Base-by-base conservation (phyloP, 2,888 invertebrate species). In the Athalia rosae region DNA sequence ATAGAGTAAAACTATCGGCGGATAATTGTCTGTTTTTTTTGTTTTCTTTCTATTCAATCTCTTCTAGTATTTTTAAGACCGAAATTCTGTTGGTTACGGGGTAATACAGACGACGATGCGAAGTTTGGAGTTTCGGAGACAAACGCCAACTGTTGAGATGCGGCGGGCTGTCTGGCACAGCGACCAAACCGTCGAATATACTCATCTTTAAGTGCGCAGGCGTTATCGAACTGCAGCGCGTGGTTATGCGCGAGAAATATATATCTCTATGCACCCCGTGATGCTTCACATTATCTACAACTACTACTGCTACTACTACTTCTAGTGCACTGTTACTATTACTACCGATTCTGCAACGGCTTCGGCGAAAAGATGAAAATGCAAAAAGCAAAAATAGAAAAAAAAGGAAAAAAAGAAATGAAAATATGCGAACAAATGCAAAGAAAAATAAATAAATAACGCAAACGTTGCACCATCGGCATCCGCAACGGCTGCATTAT, bases 101-200 rank as follows among this genome's bases (percentile, higher is more conserved):
- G 61, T 58, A 7, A 47, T 15, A 47, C 45, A 58, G 71, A 56
- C 58, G 71, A 56, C 58, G 62, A 28, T 69, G 59, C 73, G 67
- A 58, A 56, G 79, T 56, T 73, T 50, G 59, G 67, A 84, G 82
- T 84, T 84, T 85, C 85, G 84, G 83, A 84, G 86, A 84, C 86
- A 83, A 87, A 81, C 85, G 87, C 85, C 83, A 83, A 87, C 88
- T 87, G 84, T 81, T 79, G 81, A 80, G 85, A 82, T 85, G 84
- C 85, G 85, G 85, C 86, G 85, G 84, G 85, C 85, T 87, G 85
- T 86, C 86, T 85, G 84, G 81, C 82, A 81, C 83, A 73, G 43
- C 63, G 64, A 41, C 15, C 50, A 56, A 69, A 45, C 43, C 73
- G 76, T 11, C 7, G 77, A 28, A 28, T 28, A 28, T 63, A 73